These are phyloP conservation scores for Cerceris ruficornis DNA, from an alignment of 2,888 invertebrate genomes.

Conservation along the genomic window DNA sequence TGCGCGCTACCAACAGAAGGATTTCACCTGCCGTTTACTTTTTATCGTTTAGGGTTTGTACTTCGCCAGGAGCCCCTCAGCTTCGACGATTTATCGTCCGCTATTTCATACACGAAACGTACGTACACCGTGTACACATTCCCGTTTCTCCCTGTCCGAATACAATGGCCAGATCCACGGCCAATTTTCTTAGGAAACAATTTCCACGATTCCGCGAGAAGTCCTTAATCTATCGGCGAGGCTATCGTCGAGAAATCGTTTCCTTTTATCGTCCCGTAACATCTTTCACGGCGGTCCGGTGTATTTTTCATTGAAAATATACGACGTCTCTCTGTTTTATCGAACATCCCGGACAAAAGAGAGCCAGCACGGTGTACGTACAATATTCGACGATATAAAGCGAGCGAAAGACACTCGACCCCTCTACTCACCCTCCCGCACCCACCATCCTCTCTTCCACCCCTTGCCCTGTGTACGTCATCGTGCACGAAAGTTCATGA, in stretches of 20 bases:
- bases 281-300: not conserved
- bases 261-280: not conserved
- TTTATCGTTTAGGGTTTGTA: not conserved
- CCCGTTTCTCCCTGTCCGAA: too few species aligned
- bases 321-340: constrained; percentile 7
- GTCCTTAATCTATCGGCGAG: not conserved
- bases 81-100: not conserved
- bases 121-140: too few species aligned
- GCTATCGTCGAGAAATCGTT: not conserved
- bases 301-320: not conserved
- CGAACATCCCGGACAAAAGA: constrained; percentile 1
- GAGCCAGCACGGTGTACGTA: not conserved
- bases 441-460: not conserved
- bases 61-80: too few species aligned
- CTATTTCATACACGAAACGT: too few species aligned
- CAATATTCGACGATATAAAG: constrained; percentile 13
- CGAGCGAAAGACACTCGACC: not conserved
- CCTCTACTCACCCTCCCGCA: not conserved
- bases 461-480: constrained; percentile 10
- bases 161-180: too few species aligned
- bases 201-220: not conserved
- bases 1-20: constrained; percentile 6
- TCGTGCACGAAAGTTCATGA: constrained; percentile 50
- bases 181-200: not conserved
- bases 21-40: not conserved